Base-by-base conservation (phyloP, 1,140 invertebrate species). In the Batillaria attramentaria region DNA sequence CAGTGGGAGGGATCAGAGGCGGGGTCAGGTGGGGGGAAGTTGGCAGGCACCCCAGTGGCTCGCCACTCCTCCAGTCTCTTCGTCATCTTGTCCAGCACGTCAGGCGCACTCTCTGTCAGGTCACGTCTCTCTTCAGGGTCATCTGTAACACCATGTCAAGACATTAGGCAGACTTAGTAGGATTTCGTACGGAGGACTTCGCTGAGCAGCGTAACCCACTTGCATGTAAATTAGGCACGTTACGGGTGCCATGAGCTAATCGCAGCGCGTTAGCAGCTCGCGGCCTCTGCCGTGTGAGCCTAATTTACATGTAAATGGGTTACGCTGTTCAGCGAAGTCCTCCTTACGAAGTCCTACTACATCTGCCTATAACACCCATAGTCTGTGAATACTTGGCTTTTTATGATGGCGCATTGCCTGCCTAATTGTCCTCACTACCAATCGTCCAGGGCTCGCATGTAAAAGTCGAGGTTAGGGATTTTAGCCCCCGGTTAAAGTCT, bases 81-180 rank as follows among this genome's bases (percentile, higher is more conserved):
- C 46, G 72, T 69, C 72, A 85, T 46, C 66, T 62, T 31, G 24
- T 65, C 24, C 31, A 85, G 60, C 33, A 83, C 43, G 41, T 79
- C 80, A 8, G 75, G 80, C 24, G 77, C 42, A 42, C 78, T 39
- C 10, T 68, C 39, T 1, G 78, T 72, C 20, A 85, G 43, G 65
- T 85, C 80, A 60, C 42, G 33, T 35, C 78, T 79, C 72, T 85
- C 84, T 1, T 60, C 70, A 18, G 84, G 84, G 43, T 85, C 84
- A 33, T 78, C 84, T 75, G 54, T 8, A 57, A 62, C 6, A 39
- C 16, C 1, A 20, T 42, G 16, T 24, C 31, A 39, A 18, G 16
- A 42, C 24, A n/a, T n/a, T n/a, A n/a, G n/a, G n/a, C n/a, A n/a
- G n/a, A n/a, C n/a, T n/a, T n/a, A n/a, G n/a, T n/a, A n/a, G n/a